Conservation (phyloP, 2,113 vertebrate genomes). For the Nicator chloris region DNA sequence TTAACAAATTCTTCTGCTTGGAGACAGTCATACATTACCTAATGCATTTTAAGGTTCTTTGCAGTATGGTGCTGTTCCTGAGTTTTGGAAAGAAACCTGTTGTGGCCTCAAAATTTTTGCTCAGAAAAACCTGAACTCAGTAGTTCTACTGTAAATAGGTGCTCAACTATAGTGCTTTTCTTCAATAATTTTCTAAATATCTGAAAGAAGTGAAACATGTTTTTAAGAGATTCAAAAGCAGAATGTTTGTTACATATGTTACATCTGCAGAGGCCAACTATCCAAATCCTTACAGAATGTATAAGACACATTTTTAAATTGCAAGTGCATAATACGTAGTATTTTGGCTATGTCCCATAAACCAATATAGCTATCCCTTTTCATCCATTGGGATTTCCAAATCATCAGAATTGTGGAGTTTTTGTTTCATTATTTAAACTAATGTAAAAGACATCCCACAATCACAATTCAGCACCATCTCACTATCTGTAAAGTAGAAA, state of each 20-base stretch:
- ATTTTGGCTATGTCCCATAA: background rate
- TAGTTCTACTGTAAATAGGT: background rate
- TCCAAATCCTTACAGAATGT: background rate
- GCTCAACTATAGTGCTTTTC: background rate
- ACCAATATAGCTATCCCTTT: background rate
- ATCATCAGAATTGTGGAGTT: accelerated
- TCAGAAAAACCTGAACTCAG: background rate
- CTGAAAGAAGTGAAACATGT: background rate
- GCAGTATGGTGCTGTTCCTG: background rate
- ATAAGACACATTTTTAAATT: background rate
- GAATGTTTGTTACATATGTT: background rate
- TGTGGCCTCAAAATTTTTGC: background rate
- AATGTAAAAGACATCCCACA: background rate
- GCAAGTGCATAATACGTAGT: background rate
- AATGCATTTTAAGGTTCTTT: conserved; percentile 32
- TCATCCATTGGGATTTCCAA: background rate
- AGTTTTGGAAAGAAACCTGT: background rate
- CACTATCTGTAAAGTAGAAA: background rate
- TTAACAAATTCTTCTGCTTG: conserved; percentile 64
- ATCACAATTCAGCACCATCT: background rate
- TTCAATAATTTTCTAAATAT: background rate
- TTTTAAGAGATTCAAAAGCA: background rate
- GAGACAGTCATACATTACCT: conserved; percentile 54
- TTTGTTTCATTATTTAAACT: background rate
- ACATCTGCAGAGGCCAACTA: background rate